Base-by-base conservation (phyloP, 92 coral and sea anemone genomes). In the Epizoanthus illoricatus region DNA sequence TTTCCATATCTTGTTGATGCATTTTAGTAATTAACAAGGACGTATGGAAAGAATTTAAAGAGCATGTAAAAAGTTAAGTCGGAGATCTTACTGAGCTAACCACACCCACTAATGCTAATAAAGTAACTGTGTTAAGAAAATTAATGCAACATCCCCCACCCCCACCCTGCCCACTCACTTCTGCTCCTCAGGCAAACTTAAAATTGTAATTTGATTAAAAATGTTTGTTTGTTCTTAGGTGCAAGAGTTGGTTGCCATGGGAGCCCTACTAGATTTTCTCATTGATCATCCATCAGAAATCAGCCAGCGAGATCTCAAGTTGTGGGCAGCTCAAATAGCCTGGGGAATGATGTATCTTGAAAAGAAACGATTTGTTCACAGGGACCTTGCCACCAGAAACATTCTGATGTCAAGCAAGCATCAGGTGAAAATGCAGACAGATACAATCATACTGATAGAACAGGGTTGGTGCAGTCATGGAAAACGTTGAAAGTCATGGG, bases 301-400 rank as follows among this genome's bases (percentile, higher is more conserved):
- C 20, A 47, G 85, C 23, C 94, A 92, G 61, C 89, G 91, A 84
- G 97, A 96, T 82, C 91, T 93, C 13, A 96, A 96, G 79, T 81
- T 93, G 49, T 96, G 99, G 99, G 99, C 99, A 41, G 98, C 99
- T 12, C 99, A 96, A 80, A 96, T 96, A 85, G 99, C 99, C 18
- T 96, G 99, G 99, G 99, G 99, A 68, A 96, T 96, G 99, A 96
- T 84, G 94, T 96, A 96, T 90, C 97, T 96, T 10, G 99, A 96
- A 88, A 94, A 96, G 69, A 93, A 93, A 75, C 94, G 99, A 17
- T 96, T 96, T 70, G 99, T 96, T 18, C 99, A 96, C 76, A 91
- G 99, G 83, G 99, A 96, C 80, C 91, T 96, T 47, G 99, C 99
- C 13, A 96, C 99, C 0, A 96, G 99, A 84, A 96, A 96, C 75